Conservation (phyloP, 2,888 invertebrate genomes). For the Aporophyla lueneburgensis region DNA sequence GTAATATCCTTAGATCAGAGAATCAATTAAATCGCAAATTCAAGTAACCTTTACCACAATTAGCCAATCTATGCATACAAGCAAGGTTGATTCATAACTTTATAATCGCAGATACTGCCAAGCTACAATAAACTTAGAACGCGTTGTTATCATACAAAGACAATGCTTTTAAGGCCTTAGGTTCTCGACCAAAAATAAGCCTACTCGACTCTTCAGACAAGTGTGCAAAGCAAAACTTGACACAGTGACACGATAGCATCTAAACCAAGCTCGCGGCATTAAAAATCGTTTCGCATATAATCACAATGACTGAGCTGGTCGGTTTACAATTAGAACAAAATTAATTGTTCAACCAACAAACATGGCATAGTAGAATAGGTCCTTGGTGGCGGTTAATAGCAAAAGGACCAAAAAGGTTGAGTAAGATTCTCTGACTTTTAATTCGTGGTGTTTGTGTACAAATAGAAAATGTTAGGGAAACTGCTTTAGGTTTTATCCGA, state of each 20-base stretch:
- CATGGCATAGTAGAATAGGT: background rate
- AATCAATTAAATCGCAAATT: constrained; percentile 1
- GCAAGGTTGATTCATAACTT: background rate
- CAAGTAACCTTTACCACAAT: constrained; percentile 9
- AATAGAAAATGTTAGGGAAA: background rate
- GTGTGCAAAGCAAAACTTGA: constrained; percentile 40
- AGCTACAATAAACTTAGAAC: background rate
- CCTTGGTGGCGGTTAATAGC: background rate
- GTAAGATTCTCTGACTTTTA: background rate
- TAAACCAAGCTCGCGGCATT: background rate
- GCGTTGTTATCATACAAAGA: constrained; percentile 15
- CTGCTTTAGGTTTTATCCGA: background rate
- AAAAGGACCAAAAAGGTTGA: constrained; percentile 9
- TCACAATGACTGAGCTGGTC: background rate
- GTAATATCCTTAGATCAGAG: background rate
- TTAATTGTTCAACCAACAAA: constrained; percentile 10
- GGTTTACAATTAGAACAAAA: background rate
- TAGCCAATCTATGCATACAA: background rate
- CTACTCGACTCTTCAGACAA: constrained; percentile 15
- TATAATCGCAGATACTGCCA: background rate
- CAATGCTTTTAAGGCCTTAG: constrained; percentile 3
- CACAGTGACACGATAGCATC: constrained; percentile 37
- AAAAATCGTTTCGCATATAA: constrained; percentile 12
- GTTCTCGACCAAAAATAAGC: constrained; percentile 46
- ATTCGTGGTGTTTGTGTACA: constrained; percentile 12